Evolutionary conservation across 2,888 invertebrate species (phyloP).

Genomic region (Diploptera punctata): DNA sequence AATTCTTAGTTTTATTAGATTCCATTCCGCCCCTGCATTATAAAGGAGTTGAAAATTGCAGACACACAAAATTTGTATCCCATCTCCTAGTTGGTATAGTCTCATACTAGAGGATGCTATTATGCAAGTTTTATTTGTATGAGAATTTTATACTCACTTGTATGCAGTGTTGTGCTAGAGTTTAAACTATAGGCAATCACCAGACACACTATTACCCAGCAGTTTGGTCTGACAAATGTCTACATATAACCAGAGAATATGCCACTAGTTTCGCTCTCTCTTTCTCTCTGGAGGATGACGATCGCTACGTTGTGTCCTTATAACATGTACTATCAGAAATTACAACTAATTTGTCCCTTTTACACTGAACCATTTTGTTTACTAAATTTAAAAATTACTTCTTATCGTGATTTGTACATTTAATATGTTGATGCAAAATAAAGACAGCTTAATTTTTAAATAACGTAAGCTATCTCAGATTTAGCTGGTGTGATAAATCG

Average conservation of each 20-base stretch:
- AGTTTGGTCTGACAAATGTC: not conserved
- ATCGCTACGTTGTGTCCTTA: too few relatives aligned
- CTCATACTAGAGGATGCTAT: slow-evolving; percentile 11
- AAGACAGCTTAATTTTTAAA: too few relatives aligned
- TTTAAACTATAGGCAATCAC: slow-evolving; percentile 16
- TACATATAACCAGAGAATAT: not conserved
- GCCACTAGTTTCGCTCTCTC: not conserved
- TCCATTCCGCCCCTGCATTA: slow-evolving; percentile 10
- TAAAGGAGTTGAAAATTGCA: slow-evolving; percentile 9
- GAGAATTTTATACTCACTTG: slow-evolving; percentile 12
- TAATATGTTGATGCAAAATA: too few relatives aligned
- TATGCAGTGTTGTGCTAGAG: not conserved
- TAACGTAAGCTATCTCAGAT: too few relatives aligned
- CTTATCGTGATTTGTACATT: too few relatives aligned
- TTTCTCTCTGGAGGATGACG: not conserved
- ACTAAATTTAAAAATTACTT: too few relatives aligned
- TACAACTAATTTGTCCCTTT: too few relatives aligned
- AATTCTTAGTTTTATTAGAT: too few relatives aligned
- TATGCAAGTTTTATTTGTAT: slow-evolving; percentile 12
- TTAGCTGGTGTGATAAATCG: too few relatives aligned
- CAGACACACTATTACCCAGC: not conserved
- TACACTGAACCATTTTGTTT: too few relatives aligned
- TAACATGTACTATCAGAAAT: too few relatives aligned
- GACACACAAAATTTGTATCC: not conserved
- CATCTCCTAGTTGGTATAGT: slow-evolving; percentile 5